Base-by-base conservation (phyloP, 2,797 vertebrate species). In the Smutsia temminckii region DNA sequence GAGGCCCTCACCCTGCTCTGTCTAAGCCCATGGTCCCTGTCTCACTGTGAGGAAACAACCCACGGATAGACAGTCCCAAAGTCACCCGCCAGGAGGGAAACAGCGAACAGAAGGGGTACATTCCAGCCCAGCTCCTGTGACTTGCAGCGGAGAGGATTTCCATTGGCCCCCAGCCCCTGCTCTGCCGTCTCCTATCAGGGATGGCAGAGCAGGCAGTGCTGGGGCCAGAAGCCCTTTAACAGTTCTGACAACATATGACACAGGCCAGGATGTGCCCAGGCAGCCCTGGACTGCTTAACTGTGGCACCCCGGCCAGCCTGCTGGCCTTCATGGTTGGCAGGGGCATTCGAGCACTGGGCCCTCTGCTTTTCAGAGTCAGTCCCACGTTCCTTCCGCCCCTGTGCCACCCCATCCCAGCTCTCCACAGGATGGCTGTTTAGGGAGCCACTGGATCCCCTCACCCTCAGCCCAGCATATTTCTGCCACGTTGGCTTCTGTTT, bases 151-250 rank as follows among this genome's bases (percentile, higher is more conserved):
- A 8, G 63, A 32, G 14, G 14, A 10, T 32, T 78, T 25, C 84
- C 7, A 2, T 20, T 0, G 14, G 21, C 71, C 18, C 42, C 1
- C 8, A 4, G 2, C 11, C 7, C 40, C 74, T 71, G 59, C 64
- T 74, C 20, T 0, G 25, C 18, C 11, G 18, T 55, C 72, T 27
- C 1, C 0, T 2, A 18, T 55, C 53, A 5, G 69, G n/a, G 85
- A 78, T 11, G 17, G 40, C 13, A 8, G 17, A 64, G 59, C 16
- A 34, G 51, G 81, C 61, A 34, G 42, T 46, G 3, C 2, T 23
- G 34, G 90, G 10, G 25, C 21, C 66, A 17, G 46, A 42, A 64
- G 46, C 25, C 63, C 91, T 40, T 72, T 13, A n/a, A 59, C 53
- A n/a, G 40, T 32, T 53, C 55, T 29, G 69, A 59, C 10, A 29